Evolutionary conservation across 2,797 vertebrate species (phyloP).

Genomic region (Eutrigla gurnardus): DNA sequence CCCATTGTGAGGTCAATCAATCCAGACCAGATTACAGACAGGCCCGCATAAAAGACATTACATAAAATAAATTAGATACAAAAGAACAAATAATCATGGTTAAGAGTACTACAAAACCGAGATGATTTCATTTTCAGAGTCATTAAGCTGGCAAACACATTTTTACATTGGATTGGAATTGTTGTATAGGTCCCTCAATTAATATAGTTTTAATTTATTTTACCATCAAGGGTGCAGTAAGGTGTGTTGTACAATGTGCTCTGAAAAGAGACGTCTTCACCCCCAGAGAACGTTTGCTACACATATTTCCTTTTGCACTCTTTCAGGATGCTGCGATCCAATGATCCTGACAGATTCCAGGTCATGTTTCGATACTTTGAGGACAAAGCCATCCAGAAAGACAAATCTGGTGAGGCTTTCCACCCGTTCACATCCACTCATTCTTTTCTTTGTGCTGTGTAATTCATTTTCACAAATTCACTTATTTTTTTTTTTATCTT

Average conservation of each 20-base stretch:
- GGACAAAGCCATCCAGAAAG: constrained; percentile 97
- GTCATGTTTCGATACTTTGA: constrained; percentile 98
- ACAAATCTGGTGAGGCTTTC: constrained; percentile 90
- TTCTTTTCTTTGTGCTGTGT: background rate
- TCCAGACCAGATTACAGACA: background rate
- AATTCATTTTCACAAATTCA: background rate
- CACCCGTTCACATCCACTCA: background rate
- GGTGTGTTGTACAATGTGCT: background rate
- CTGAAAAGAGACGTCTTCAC: background rate
- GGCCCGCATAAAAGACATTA: background rate
- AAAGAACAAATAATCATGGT: background rate
- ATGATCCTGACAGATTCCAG: constrained; percentile 94
- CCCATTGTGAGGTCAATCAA: background rate
- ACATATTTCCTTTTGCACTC: background rate
- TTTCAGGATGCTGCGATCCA: constrained; percentile 91
- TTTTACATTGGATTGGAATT: no score
- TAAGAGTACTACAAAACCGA: background rate
- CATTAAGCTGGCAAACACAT: no score
- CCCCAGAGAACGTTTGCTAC: background rate
- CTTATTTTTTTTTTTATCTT: background rate
- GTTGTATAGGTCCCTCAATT: background rate
- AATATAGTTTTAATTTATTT: background rate
- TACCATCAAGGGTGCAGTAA: background rate
- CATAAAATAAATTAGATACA: background rate
- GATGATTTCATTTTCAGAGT: no score